phyloP scores from a whole-genome alignment of 2,113 vertebrate species.

The Colius striatus region DNA sequence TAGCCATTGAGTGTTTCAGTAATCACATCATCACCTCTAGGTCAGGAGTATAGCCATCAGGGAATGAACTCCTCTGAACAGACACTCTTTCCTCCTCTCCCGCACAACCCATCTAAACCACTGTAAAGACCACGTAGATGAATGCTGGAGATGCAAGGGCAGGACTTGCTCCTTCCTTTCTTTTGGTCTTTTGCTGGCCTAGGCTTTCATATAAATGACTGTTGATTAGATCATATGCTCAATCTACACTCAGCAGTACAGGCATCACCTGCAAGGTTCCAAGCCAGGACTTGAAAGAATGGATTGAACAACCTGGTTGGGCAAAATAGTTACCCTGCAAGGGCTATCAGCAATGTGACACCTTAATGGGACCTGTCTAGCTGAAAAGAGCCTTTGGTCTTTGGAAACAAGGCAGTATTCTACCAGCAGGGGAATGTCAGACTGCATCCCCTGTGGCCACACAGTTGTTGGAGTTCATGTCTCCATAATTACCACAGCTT shows the following conservation, averaged over 20 bases:
- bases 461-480: background rate
- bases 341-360: background rate
- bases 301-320: background rate
- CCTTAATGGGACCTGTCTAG: background rate
- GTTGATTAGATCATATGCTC: background rate
- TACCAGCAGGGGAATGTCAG: background rate
- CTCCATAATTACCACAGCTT: background rate
- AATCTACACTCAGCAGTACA: background rate
- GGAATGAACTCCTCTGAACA: background rate
- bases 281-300: background rate
- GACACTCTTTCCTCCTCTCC: background rate
- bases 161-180: background rate
- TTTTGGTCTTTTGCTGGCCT: background rate
- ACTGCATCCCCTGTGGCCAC: background rate
- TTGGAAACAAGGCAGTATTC: background rate
- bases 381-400: background rate
- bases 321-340: background rate
- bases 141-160: background rate
- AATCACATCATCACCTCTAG: background rate
- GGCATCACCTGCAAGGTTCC: background rate
- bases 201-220: background rate
- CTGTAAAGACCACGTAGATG: background rate
- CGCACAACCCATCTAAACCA: background rate
- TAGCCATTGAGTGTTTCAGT: background rate
- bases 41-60: background rate